Evolutionary conservation across 2,888 invertebrate genomes (phyloP).

Genomic region (Agrotis puta): DNA sequence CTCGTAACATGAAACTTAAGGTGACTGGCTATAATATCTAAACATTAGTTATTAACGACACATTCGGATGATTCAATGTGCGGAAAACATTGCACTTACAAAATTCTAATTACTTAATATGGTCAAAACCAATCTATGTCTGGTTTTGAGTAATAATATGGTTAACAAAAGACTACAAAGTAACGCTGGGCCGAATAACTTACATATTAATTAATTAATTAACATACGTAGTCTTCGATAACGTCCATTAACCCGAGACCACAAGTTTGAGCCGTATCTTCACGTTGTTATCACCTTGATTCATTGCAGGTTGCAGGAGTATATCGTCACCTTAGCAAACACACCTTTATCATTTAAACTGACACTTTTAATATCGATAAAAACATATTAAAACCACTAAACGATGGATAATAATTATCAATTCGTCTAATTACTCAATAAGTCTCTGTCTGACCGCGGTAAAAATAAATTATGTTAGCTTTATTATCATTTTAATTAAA

Average conservation of each 20-base stretch:
- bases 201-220: conserved; percentile 75
- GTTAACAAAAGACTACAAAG: conserved; percentile 72
- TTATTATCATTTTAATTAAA: conserved; percentile 56
- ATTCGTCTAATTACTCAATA: conserved; percentile 50
- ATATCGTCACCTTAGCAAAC: conserved; percentile 75
- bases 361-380: conserved; percentile 65
- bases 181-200: conserved; percentile 86
- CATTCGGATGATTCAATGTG: conserved; percentile 61
- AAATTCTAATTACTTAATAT: conserved; percentile 61
- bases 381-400: conserved; percentile 53
- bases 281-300: conserved; percentile 80
- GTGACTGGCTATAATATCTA: conserved; percentile 83
- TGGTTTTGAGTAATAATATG: conserved; percentile 76
- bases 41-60: conserved; percentile 67
- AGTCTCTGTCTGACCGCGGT: conserved; percentile 38
- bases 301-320: conserved; percentile 86
- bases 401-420: conserved; percentile 25
- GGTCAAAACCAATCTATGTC: conserved; percentile 83
- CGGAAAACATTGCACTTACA: conserved; percentile 57
- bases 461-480: conserved; percentile 21
- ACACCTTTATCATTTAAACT: conserved; percentile 66
- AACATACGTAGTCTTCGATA: conserved; percentile 87
- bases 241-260: conserved; percentile 90
- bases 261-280: conserved; percentile 86
- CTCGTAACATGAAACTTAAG: conserved; percentile 72